These are phyloP conservation scores for Platyrinchus mystaceus DNA, from an alignment of 2,797 vertebrate species.

Conservation along the genomic window DNA sequence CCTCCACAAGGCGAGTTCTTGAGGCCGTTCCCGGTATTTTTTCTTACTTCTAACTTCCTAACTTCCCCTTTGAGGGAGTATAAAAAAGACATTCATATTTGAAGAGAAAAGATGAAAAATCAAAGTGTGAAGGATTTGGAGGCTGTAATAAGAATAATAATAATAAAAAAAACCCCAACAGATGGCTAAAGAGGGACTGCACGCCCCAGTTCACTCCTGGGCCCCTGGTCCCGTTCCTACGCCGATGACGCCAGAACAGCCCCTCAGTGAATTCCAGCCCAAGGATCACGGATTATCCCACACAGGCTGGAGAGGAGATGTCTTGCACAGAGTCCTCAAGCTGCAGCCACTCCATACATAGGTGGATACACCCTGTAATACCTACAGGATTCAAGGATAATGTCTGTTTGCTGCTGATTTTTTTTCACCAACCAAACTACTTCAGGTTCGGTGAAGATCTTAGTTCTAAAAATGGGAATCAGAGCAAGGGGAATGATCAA, in stretches of 20 bases:
- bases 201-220: slow-evolving; percentile 37
- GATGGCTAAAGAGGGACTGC: slow-evolving; percentile 35
- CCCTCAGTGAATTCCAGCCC: not conserved
- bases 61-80: not conserved
- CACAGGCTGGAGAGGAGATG: not conserved
- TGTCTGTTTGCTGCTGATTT: not conserved
- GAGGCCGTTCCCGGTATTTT: rapidly evolving
- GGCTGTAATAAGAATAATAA: not conserved
- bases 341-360: not conserved
- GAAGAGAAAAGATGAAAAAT: not conserved
- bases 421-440: not conserved
- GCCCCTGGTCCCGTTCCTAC: not conserved
- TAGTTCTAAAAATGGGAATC: not conserved
- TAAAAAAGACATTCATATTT: not conserved
- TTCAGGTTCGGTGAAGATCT: not conserved
- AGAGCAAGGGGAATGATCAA: not conserved
- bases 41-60: no score
- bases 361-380: not conserved
- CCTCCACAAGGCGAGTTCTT: not conserved
- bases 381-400: not conserved
- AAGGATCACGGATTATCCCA: not conserved
- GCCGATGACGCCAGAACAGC: not conserved
- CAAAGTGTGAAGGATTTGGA: not conserved
- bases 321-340: not conserved
- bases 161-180: not conserved